Base-by-base conservation (phyloP, 35 echinoderm and acorn worm genomes). In the Chiridota heheva region DNA sequence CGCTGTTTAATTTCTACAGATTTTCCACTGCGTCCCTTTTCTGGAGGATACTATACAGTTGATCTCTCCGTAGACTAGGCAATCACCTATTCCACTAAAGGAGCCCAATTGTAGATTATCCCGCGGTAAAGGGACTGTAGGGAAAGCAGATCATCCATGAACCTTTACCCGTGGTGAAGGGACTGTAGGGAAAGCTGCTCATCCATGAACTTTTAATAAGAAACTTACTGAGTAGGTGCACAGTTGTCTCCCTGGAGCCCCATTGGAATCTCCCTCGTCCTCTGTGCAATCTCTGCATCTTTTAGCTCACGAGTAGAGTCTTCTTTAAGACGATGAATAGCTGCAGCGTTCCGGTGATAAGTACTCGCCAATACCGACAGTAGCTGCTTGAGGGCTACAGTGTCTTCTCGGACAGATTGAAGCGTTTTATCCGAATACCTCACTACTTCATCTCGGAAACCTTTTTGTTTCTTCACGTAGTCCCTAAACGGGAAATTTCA, bases 381-480 rank as follows among this genome's bases (percentile, higher is more conserved):
- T 8, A 91, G 79, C 57, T 98, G 95, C 53, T 88, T 87, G 20
- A 98, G 33, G 48, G 88, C 88, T 42, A 81, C 40, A 2, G 85
- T 98, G 36, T 98, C 95, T 57, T 91, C 95, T 24, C 85, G 80
- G 2, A 98, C 76, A 1, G 53, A 66, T 29, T 88, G 85, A 27
- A 91, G 58, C 12, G 95, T 88, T 67, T 98, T 98, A 60, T 82
- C 73, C 16, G 95, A 98, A 75, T 89, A 98, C 36, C 89, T 72
- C 0, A 67, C 33, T 31, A 91, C 92, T 30, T 98, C 95, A 35
- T 98, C 95, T 13, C 89, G 85, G 38, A 86, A 77, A 32, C 37
- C 83, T 41, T 91, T 98, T 51, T 98, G 95, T 67, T 92, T 91
- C 51, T 91, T 91, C 1, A 98, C 95, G 76, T 98, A 91, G 15